Evolutionary conservation across 2,888 invertebrate genomes (phyloP).

Genomic region (Scelioninae gen. 1): DNA sequence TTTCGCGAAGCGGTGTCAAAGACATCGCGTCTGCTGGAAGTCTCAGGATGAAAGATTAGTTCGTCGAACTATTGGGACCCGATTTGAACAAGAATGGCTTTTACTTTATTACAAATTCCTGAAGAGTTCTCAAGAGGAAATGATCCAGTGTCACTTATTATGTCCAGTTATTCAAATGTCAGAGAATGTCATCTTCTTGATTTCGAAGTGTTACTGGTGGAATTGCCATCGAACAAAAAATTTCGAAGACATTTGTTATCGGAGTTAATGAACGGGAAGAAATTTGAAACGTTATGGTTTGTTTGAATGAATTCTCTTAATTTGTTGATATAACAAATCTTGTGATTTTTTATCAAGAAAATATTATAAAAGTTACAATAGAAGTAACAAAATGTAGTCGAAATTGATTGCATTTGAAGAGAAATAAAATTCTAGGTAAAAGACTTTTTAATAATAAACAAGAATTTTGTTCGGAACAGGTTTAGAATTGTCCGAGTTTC

Average conservation of each 20-base stretch:
- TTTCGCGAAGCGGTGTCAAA: slow-evolving; percentile 15
- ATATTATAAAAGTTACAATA: too few relatives aligned
- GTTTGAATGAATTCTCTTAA: too few relatives aligned
- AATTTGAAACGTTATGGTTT: too few relatives aligned
- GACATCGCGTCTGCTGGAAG: slow-evolving; percentile 43
- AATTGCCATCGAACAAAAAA: slow-evolving; percentile 20
- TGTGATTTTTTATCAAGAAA: too few relatives aligned
- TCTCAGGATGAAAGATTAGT: slow-evolving; percentile 50
- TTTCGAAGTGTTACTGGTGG: slow-evolving; percentile 7
- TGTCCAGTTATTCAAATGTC: slow-evolving; percentile 60
- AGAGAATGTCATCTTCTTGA: slow-evolving; percentile 27
- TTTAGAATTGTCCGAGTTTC: too few relatives aligned
- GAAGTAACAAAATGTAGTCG: too few relatives aligned
- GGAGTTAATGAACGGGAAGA: slow-evolving; percentile 9
- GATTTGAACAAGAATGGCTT: slow-evolving; percentile 43
- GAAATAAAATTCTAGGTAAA: too few relatives aligned
- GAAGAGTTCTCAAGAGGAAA: slow-evolving; percentile 46
- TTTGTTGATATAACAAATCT: too few relatives aligned
- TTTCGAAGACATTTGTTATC: slow-evolving; percentile 8
- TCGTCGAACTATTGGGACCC: slow-evolving; percentile 46
- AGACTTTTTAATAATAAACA: too few relatives aligned
- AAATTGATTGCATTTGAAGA: too few relatives aligned
- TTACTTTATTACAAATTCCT: slow-evolving; percentile 60
- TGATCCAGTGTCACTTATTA: slow-evolving; percentile 57
- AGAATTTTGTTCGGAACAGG: too few relatives aligned